Conservation (phyloP, 2,797 vertebrate genomes). For the Zenarchopterus dispar region DNA sequence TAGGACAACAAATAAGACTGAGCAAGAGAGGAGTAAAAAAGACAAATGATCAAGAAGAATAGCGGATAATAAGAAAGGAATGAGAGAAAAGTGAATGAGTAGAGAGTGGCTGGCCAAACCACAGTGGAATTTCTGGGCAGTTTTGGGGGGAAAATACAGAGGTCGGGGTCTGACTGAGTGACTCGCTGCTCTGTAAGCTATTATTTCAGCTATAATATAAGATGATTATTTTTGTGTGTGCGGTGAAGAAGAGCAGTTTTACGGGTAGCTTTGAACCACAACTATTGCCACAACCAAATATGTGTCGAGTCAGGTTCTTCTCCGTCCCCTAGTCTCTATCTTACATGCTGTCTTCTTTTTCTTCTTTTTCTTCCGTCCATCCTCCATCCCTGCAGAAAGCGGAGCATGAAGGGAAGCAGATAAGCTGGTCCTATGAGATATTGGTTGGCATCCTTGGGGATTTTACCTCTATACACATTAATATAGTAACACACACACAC, state of each 20-base stretch:
- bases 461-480: conserved; percentile 2
- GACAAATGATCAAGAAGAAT: neutral
- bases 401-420: conserved; percentile 32
- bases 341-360: conserved; percentile 1
- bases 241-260: conserved; percentile 30
- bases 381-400: conserved; percentile 20
- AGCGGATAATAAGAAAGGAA: conserved; percentile 4
- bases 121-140: conserved; percentile 67
- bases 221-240: conserved; percentile 46
- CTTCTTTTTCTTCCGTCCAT: conserved; percentile 1
- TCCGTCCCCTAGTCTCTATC: conserved; percentile 13
- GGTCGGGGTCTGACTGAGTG: conserved; percentile 53
- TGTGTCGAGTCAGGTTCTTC: conserved; percentile 59
- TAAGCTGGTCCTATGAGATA: conserved; percentile 29
- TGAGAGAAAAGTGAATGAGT: conserved; percentile 19
- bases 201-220: conserved; percentile 56
- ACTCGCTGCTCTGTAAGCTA: conserved; percentile 58
- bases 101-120: conserved; percentile 54
- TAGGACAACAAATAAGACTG: neutral
- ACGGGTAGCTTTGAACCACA: conserved; percentile 31
- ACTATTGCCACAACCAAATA: conserved; percentile 57
- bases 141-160: conserved; percentile 50
- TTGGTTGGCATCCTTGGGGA: conserved; percentile 17
- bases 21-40: neutral
- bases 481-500: conserved; percentile 4